Base-by-base conservation (phyloP, 2,113 vertebrate genomes). In the Poeciliopsis turrubarensis region DNA sequence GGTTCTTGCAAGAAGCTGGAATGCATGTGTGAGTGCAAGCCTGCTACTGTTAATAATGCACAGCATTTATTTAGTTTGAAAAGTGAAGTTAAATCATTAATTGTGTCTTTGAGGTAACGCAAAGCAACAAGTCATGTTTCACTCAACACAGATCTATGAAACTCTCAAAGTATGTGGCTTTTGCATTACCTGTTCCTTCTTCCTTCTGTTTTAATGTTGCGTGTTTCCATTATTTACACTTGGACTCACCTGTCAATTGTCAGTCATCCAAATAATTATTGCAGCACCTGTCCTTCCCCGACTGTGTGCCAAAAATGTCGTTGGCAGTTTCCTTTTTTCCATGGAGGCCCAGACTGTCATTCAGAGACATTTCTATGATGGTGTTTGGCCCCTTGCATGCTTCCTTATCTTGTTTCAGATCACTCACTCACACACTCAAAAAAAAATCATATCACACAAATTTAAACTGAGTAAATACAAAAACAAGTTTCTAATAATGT, bases 11-110 rank as follows among this genome's bases (percentile, higher is more conserved):
- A 32, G 31, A 75, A n/a, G 11, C 78, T 29, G 77, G 51, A 54
- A 77, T 66, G 65, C 4, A 1, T 83, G 76, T 81, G 78, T 80
- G 77, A 60, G 8, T 81, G 81, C 70, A 83, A 75, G 71, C 70
- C 70, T 13, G 70, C 66, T n/a, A 17, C 5, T 54, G 29, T 51
- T 32, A 54, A 64, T 64, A 64, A 22, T 10, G 7, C 62, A 22
- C 17, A 31, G 19, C 8, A n/a, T 25, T n/a, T 57, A n/a, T 57
- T 9, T 57, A 57, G 22, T n/a, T 57, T 57, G n/a, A 57, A 57
- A n/a, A 17, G 3, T 57, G 22, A 10, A 34, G 63, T 65, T 34
- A 32, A 3, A 64, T 4, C 7, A 25, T 32, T 64, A 1, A 11
- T 64, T 8, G 30, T 14, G 30, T 29, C 13, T 62, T 30, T 62